phyloP scores from a whole-genome alignment of 2,113 vertebrate genomes.

The Holacanthus passer region DNA sequence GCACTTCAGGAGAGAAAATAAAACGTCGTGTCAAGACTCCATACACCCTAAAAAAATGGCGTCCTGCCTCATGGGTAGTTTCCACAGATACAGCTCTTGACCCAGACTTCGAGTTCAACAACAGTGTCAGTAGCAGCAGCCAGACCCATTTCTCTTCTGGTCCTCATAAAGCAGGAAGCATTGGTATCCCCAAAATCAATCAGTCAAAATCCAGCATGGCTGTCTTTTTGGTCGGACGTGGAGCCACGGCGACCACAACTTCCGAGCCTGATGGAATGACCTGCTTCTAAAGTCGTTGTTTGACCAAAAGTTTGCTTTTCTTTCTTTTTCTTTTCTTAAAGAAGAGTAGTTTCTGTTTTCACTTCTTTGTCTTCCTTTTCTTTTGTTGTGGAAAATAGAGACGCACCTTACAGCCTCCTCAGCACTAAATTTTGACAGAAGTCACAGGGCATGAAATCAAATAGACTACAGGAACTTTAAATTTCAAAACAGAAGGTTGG shows the following conservation, averaged over 20 bases:
- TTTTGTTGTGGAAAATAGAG: constrained; percentile 6
- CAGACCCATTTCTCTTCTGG: constrained; percentile 23
- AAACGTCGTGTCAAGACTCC: constrained; percentile 97
- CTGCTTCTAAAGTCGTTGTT: constrained; percentile 49
- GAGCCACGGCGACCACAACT: constrained; percentile 67
- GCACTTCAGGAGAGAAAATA: constrained; percentile 93
- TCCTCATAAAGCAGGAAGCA: constrained; percentile 42
- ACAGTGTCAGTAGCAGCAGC: constrained; percentile 44
- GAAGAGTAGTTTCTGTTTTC: neutral
- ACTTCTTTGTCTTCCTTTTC: constrained; percentile 35
- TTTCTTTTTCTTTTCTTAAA: neutral
- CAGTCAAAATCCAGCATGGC: constrained; percentile 92
- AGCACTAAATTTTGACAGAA: neutral
- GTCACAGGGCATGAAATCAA: neutral
- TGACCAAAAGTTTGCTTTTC: neutral
- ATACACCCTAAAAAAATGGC: constrained; percentile 94
- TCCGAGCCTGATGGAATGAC: constrained; percentile 67
- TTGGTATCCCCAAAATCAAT: constrained; percentile 65
- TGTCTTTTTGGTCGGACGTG: constrained; percentile 89
- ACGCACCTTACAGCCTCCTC: neutral
- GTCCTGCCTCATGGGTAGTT: constrained; percentile 94
- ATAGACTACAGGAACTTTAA: neutral
- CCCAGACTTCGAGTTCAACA: constrained; percentile 88
- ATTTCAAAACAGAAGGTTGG: neutral
- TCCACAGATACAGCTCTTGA: constrained; percentile 88